These are phyloP conservation scores for Caenorhabditis remanei DNA, from an alignment of 1,140 invertebrate species.

Conservation along the genomic window DNA sequence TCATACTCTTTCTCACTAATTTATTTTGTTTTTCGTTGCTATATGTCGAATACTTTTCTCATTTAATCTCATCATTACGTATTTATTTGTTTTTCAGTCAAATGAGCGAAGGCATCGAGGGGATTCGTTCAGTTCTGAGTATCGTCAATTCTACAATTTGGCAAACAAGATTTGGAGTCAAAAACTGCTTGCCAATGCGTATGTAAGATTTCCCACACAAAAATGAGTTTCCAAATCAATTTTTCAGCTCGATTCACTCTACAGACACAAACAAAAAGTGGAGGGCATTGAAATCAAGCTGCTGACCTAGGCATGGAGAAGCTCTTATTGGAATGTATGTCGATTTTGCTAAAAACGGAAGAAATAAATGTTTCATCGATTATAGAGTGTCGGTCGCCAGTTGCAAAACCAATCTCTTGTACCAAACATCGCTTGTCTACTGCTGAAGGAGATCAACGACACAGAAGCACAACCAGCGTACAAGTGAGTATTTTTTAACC, in stretches of 20 bases:
- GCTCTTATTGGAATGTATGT: constrained; percentile 14
- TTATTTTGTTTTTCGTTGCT: too few species aligned
- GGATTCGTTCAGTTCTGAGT: neutral
- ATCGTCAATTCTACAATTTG: neutral
- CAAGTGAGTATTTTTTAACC: neutral
- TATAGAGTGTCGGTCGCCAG: neutral
- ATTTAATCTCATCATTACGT: neutral
- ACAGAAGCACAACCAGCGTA: neutral
- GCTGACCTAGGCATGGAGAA: constrained; percentile 4
- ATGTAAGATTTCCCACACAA: neutral
- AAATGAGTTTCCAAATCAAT: too few species aligned
- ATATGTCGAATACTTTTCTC: neutral
- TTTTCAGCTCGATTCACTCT: neutral
- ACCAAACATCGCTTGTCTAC: neutral
- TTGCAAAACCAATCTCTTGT: neutral
- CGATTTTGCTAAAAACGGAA: neutral
- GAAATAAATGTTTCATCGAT: neutral
- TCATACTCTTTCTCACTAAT: too few species aligned
- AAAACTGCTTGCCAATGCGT: constrained; percentile 29
- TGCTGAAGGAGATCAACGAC: constrained; percentile 9
- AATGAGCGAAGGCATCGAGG: neutral
- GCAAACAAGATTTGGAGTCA: constrained; percentile 1
- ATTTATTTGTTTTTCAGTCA: neutral
- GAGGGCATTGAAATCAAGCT: constrained; percentile 2
- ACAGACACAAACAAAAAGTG: constrained; percentile 6